Base-by-base conservation (phyloP, 1,140 invertebrate genomes). In the Stegodyphus dumicola region DNA sequence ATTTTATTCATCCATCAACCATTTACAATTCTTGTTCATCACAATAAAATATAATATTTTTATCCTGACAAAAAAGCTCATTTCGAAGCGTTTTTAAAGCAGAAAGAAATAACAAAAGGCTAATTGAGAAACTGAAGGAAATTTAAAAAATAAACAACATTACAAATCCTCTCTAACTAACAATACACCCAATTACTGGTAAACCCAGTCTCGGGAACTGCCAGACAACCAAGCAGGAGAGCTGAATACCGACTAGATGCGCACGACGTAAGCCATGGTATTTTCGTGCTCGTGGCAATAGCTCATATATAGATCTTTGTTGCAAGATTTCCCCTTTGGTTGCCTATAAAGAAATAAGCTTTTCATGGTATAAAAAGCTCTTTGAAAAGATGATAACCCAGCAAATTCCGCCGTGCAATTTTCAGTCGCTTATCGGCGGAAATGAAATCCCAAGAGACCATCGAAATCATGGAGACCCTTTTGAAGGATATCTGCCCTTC, bases 381-480 rank as follows among this genome's bases (percentile, higher is more conserved):
- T 67, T 67, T 18, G 2, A 67, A 18, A 67, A 6, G 65, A 67
- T 5, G 17, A n/a, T 17, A 67, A 67, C 65, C 65, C 9, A 7
- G 56, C 17, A 7, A 15, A 17, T 15, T 15, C 6, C 9, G 65
- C 17, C n/a, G 10, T 18, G 17, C 33, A 7, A 53, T 9, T 85
- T 76, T 75, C 48, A 83, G 9, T 54, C 5, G 71, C 33, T 85
- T 85, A 85, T 85, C 81, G 74, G 51, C 81, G 81, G 73, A 75
- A 85, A 52, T 85, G 81, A 65, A 85, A 85, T 77, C 81, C 81
- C 51, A 85, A 56, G 49, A 85, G 71, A 33, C 81, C 81, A 15
- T 85, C 81, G 73, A 85, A 85, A 52, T 85, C 81, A 15, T 85
- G 81, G n/a, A 85, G 81, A 77, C 81, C 81, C 65, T 85, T 85